Conservation (phyloP, 2,113 vertebrate species). For the Salminus brasiliensis region DNA sequence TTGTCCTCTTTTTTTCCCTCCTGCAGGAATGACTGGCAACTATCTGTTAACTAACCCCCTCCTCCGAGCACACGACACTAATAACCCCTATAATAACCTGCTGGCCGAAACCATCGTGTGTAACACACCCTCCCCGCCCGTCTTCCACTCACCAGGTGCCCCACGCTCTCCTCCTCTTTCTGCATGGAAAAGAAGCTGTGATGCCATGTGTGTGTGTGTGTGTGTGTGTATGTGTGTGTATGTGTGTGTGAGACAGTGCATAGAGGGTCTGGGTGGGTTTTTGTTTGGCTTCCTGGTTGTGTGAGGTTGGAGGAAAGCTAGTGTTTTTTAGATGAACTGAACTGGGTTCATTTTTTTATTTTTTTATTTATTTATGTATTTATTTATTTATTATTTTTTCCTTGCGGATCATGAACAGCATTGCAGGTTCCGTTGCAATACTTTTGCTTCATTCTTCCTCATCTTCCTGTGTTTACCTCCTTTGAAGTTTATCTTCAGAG, state of each 20-base stretch:
- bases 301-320: not conserved
- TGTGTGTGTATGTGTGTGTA: constrained; percentile 33
- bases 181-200: constrained; percentile 45
- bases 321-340: not conserved
- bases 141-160: constrained; percentile 99
- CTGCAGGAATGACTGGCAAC: constrained; percentile 99
- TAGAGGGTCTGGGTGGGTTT: constrained; percentile 22
- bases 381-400: not conserved
- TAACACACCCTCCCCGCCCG: constrained; percentile 96
- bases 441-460: not conserved
- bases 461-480: constrained; percentile 1
- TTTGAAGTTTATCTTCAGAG: not conserved
- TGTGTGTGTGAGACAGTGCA: no score
- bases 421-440: not conserved
- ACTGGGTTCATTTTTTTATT: not conserved
- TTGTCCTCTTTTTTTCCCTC: constrained; percentile 50
- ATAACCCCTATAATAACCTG: constrained; percentile 99
- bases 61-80: constrained; percentile 99
- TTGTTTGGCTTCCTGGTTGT: not conserved
- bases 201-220: constrained; percentile 17
- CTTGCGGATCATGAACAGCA: not conserved
- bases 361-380: not conserved
- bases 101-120: constrained; percentile 99
- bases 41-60: constrained; percentile 99
- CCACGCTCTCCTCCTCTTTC: constrained; percentile 74